Base-by-base conservation (phyloP, 2,113 vertebrate species). In the Phylloscopus trochilus region DNA sequence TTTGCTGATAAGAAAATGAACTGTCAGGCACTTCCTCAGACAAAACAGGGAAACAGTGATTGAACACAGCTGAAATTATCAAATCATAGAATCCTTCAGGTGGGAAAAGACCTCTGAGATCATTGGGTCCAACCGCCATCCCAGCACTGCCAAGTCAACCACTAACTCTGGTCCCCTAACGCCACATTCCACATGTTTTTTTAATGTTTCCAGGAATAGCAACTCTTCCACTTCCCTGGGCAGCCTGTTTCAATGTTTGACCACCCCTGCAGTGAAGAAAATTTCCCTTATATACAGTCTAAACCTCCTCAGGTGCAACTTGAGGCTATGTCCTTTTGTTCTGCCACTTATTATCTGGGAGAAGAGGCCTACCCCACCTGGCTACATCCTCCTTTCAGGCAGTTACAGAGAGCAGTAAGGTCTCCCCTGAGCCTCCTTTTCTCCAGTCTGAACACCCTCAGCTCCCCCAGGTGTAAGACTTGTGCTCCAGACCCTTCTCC, bases 1-100 rank as follows among this genome's bases (percentile, higher is more conserved):
- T 97, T 94, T 96, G 70, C 93, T 97, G 98, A 98, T 97, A 98
- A 98, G 91, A 96, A 97, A 97, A 97, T 96, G 95, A 98, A 97
- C 95, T 97, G 96, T 95, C 89, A 95, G 93, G 89, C 91, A 90
- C 83, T 96, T 97, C 90, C 88, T 80, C 92, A 97, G 95, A 97
- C 77, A 96, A 96, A 97, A 95, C 83, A 94, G 96, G 84, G 96
- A 98, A 96, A 76, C 63, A 59, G 69, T 88, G 66, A 97, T 96
- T 93, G 96, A 98, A 97, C 82, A 96, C 58, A 92, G 90, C 87
- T 66, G 83, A 98, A 97, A 97, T 93, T 95, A 77, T 6, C 55
- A 39, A 81, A 49, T 49, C 39, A 52, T 12, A 79, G 33, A 55
- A 73, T 51, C 3, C 2, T 81, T 70, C 52, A 70, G 51, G 33